A percentile compares a stretch with the other conserved stretches of the same genome.
Evolutionary conservation across 2,888 invertebrate genomes (phyloP).

Genomic region (Eupeodes latifasciatus): DNA sequence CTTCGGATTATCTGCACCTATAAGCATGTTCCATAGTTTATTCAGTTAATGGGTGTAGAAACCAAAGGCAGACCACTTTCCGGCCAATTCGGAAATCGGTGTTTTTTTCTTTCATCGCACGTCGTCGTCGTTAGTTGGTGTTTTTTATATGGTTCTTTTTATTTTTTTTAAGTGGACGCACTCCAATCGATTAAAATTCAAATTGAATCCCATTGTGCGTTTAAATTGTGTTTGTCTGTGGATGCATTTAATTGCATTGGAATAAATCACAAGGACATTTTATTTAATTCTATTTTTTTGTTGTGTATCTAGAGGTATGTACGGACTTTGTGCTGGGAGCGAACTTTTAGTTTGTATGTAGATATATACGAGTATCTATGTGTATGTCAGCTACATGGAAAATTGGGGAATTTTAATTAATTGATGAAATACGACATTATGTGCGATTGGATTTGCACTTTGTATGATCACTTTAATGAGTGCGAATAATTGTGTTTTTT

Average conservation of each 20-base stretch:
- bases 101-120: not conserved
- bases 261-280: constrained; percentile 65
- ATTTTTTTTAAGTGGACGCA: constrained; percentile 31
- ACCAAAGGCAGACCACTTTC: constrained; percentile 50
- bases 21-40: constrained; percentile 35
- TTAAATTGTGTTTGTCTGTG: constrained; percentile 59
- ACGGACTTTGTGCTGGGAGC: not conserved
- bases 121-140: too few species aligned
- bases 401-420: constrained; percentile 62
- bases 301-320: not conserved
- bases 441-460: constrained; percentile 57
- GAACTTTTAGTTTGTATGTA: constrained; percentile 14
- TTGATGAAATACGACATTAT: constrained; percentile 71
- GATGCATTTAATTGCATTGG: constrained; percentile 71
- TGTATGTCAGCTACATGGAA: not conserved
- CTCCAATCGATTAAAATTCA: constrained; percentile 70
- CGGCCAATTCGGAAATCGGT: constrained; percentile 15
- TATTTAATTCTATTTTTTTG: constrained; percentile 33
- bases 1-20: constrained; percentile 54
- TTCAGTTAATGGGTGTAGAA: constrained; percentile 62
- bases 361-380: not conserved
- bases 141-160: not conserved
- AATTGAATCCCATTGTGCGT: constrained; percentile 74
- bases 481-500: constrained; percentile 55
- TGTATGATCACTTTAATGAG: constrained; percentile 63